phyloP scores from a whole-genome alignment of 2,797 vertebrate genomes.

The Diceros bicornis region DNA sequence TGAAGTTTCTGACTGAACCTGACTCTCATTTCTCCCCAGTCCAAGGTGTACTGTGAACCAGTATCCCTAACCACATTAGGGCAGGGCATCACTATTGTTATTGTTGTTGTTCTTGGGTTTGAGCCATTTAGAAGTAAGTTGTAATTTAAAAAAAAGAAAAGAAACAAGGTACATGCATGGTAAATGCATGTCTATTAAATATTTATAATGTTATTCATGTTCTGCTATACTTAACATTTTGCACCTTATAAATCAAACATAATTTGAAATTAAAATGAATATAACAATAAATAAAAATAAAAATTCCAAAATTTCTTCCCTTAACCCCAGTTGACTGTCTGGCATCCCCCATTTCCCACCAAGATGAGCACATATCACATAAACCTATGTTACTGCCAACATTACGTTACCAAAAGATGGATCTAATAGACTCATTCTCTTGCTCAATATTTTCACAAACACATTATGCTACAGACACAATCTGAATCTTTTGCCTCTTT shows the following conservation, averaged over 20 bases:
- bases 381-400: not conserved
- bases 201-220: not conserved
- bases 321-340: not conserved
- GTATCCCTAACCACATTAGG: not conserved
- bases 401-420: not conserved
- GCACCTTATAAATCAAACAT: slow-evolving; percentile 17
- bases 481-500: not conserved
- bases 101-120: not conserved
- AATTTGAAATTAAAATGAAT: slow-evolving; percentile 55
- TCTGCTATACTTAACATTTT: not conserved
- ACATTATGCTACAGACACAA: not conserved
- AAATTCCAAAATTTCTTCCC: slow-evolving; percentile 14
- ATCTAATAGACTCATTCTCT: not conserved
- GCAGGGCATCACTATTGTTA: not conserved
- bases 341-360: not conserved
- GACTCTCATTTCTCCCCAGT: not conserved
- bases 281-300: not conserved
- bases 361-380: not conserved
- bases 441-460: slow-evolving; percentile 24
- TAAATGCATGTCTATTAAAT: not conserved
- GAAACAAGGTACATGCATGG: not conserved
- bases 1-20: not conserved
- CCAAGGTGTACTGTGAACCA: not conserved
- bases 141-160: not conserved
- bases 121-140: not conserved